Conservation (phyloP, 2,797 vertebrate genomes). For the Chelonia mydas region DNA sequence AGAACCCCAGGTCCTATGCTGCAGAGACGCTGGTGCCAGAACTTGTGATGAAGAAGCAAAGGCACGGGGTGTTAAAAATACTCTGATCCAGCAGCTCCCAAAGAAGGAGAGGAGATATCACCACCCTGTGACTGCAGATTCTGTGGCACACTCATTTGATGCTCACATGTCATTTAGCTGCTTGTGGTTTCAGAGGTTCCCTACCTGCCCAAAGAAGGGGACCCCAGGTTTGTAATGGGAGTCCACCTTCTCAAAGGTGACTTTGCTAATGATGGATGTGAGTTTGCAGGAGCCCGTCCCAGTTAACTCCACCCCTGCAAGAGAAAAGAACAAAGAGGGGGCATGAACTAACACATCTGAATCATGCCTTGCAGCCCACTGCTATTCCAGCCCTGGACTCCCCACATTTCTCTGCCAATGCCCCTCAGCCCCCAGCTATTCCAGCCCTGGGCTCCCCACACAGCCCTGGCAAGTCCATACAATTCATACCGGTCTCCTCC, state of each 20-base stretch:
- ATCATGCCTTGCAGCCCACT: background rate
- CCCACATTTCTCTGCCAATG: background rate
- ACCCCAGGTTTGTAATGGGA: conserved; percentile 76
- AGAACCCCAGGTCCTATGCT: background rate
- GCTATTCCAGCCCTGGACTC: background rate
- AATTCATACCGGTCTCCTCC: conserved; percentile 79
- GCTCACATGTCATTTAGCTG: background rate
- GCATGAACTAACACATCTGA: background rate
- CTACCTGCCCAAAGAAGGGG: conserved; percentile 79
- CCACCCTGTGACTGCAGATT: background rate
- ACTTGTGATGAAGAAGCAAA: background rate
- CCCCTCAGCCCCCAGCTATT: background rate
- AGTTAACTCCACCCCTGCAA: conserved; percentile 73
- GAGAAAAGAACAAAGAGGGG: background rate
- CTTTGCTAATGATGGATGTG: conserved; percentile 67
- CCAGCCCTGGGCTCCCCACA: background rate
- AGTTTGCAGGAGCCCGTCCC: conserved; percentile 69
- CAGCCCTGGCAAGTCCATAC: background rate
- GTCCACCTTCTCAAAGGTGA: conserved; percentile 72
- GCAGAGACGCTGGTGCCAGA: background rate
- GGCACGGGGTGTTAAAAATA: background rate
- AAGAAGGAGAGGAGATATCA: accelerated
- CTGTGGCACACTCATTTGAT: background rate
- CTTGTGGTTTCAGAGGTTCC: conserved; percentile 1
- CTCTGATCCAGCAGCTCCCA: background rate